A percentile compares a stretch with the other conserved stretches of the same genome.
Conservation (phyloP, 2,797 vertebrate species). For the Alcedo atthis region DNA sequence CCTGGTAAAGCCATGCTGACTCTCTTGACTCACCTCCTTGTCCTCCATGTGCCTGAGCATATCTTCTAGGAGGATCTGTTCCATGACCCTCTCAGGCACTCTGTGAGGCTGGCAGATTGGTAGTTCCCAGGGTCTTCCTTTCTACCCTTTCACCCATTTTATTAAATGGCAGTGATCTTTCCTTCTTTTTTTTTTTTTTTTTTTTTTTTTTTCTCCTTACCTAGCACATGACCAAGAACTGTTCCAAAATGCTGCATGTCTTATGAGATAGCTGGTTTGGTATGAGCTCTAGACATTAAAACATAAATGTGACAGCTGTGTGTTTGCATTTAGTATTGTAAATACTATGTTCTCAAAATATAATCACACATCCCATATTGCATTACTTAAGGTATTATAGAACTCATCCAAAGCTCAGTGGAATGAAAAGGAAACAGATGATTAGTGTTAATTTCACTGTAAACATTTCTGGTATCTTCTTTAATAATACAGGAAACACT, state of each 20-base stretch:
- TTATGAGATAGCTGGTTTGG: not conserved
- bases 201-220: not conserved
- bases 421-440: not conserved
- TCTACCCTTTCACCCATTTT: too few relatives aligned
- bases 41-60: too few relatives aligned
- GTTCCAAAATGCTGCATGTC: not conserved
- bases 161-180: too few relatives aligned
- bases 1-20: too few relatives aligned
- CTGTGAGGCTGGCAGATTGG: too few relatives aligned
- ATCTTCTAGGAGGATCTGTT: too few relatives aligned
- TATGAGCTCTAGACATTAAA: not conserved
- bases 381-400: not conserved
- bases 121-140: too few relatives aligned
- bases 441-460: not conserved
- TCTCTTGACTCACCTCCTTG: too few relatives aligned
- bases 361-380: not conserved
- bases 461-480: not conserved
- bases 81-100: too few relatives aligned
- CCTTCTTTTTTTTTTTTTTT: too few relatives aligned
- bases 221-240: not conserved
- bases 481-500: not conserved
- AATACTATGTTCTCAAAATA: not conserved
- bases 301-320: not conserved
- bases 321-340: not conserved
- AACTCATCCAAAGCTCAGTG: not conserved